A percentile compares a stretch with the other conserved stretches of the same genome.
phyloP scores from a whole-genome alignment of 2,888 invertebrate genomes.

The Pseudococcus longispinus region DNA sequence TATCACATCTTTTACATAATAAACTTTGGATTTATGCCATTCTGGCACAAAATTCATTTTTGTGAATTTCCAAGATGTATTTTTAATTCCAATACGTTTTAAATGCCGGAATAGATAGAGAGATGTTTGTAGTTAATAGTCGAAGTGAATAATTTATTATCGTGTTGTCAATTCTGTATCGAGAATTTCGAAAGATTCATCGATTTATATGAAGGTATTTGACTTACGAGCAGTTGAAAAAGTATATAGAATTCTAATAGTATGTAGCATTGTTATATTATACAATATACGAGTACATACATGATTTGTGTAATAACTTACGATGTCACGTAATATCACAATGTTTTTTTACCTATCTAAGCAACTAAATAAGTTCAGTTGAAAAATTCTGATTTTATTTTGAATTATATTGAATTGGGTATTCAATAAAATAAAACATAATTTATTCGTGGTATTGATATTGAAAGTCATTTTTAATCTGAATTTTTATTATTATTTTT shows the following conservation, averaged over 20 bases:
- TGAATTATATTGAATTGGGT: no score
- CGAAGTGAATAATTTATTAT: constrained; percentile 30
- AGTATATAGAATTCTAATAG: background rate
- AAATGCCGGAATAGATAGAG: background rate
- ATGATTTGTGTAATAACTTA: background rate
- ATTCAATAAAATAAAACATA: no score
- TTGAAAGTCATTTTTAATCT: no score
- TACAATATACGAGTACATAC: background rate
- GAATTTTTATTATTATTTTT: no score
- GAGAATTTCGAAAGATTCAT: constrained; percentile 21
- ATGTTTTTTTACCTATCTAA: background rate
- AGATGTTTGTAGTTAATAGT: background rate
- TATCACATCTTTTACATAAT: constrained; percentile 35
- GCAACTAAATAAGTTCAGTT: background rate
- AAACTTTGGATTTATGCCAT: constrained; percentile 49
- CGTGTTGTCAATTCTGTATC: constrained; percentile 15
- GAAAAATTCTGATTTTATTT: background rate
- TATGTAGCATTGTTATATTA: background rate
- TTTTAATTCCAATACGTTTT: constrained; percentile 32
- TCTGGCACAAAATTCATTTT: constrained; percentile 52
- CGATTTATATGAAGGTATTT: background rate
- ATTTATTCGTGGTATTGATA: no score
- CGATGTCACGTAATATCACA: background rate
- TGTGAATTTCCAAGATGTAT: constrained; percentile 20
- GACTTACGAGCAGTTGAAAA: background rate